Conservation (phyloP, 2,797 vertebrate genomes). For the Sciaenops ocellatus region DNA sequence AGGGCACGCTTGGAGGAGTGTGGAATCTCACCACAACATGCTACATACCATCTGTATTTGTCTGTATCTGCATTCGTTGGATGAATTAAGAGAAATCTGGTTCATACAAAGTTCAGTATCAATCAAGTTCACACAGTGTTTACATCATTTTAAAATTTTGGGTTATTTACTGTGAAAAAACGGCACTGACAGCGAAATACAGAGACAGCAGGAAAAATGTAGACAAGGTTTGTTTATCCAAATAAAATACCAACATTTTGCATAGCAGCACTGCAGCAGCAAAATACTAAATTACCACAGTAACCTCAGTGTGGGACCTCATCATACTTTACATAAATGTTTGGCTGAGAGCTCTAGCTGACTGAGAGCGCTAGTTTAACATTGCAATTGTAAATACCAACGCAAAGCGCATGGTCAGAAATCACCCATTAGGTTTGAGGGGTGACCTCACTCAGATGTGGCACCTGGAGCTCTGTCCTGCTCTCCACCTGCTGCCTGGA, state of each 20-base stretch:
- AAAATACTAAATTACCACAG: slow-evolving; percentile 13
- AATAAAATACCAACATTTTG: slow-evolving; percentile 29
- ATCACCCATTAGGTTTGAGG: neutral
- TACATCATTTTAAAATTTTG: neutral
- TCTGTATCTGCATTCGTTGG: neutral
- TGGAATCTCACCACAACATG: neutral
- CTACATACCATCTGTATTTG: neutral
- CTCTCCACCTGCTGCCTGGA: neutral
- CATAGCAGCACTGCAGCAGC: slow-evolving; percentile 14
- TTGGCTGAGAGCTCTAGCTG: neutral
- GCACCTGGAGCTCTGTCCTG: neutral
- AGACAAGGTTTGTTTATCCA: slow-evolving; percentile 31
- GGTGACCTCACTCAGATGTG: neutral
- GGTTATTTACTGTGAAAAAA: slow-evolving; percentile 23
- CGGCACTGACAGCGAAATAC: neutral
- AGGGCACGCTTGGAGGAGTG: slow-evolving; percentile 1
- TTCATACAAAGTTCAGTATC: slow-evolving; percentile 26
- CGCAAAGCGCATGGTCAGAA: neutral
- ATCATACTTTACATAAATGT: slow-evolving; percentile 1
- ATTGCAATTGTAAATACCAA: neutral
- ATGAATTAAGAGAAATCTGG: slow-evolving; percentile 5
- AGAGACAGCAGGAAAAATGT: slow-evolving; percentile 17
- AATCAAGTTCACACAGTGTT: neutral
- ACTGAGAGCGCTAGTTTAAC: slow-evolving; percentile 6
- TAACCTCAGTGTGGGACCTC: neutral